phyloP scores from a whole-genome alignment of 2,113 vertebrate species.

The Pollachius pollachius region DNA sequence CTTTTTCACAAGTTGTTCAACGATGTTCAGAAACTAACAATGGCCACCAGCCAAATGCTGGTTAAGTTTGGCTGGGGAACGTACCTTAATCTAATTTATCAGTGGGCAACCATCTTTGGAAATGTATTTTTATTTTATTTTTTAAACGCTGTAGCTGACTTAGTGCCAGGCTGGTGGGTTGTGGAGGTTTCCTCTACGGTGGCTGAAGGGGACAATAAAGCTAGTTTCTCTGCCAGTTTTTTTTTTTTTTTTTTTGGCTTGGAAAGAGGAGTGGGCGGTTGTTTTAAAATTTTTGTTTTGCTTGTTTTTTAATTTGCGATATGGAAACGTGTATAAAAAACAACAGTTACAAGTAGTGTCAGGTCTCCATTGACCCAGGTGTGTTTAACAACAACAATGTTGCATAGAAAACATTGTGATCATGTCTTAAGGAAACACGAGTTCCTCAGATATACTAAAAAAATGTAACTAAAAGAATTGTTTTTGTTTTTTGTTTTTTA shows the following conservation, averaged over 20 bases:
- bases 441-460: constrained; percentile 32
- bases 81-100: not conserved
- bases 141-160: constrained; percentile 22
- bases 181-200: not conserved
- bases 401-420: constrained; percentile 15
- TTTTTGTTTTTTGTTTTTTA: constrained; percentile 9
- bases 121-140: constrained; percentile 18
- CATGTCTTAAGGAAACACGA: constrained; percentile 22
- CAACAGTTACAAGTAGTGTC: constrained; percentile 56
- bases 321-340: not conserved
- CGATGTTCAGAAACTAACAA: constrained; percentile 50
- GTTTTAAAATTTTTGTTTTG: constrained; percentile 32
- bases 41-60: constrained; percentile 33
- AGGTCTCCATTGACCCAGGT: constrained; percentile 56
- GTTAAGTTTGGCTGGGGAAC: constrained; percentile 26
- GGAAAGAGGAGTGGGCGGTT: constrained; percentile 20
- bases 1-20: constrained; percentile 47
- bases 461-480: constrained; percentile 25
- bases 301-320: constrained; percentile 60
- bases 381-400: constrained; percentile 9
- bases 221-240: constrained; percentile 52
- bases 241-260: constrained; percentile 10
- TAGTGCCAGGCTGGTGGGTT: not conserved
- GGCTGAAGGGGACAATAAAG: constrained; percentile 18
- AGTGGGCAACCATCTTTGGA: constrained; percentile 14